Percentiles rank a stretch among this genome's conserved stretches.
Evolutionary conservation across 2,113 vertebrate species (phyloP).

Genomic region (Toxostoma redivivum): DNA sequence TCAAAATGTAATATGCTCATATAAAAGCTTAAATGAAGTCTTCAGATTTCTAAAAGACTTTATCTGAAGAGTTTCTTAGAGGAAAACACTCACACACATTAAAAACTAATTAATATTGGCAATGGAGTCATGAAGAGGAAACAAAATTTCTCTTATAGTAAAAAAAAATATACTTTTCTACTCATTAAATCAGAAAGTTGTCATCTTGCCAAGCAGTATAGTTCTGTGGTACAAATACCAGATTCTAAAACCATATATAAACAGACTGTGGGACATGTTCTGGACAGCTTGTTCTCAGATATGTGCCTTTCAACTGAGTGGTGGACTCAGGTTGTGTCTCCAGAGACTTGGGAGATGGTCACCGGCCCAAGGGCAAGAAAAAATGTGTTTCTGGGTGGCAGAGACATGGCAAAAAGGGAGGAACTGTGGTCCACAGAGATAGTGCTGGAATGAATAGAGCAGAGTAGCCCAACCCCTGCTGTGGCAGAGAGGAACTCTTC

Average conservation of each 20-base stretch:
- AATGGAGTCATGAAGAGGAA: not conserved
- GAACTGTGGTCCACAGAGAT: not conserved
- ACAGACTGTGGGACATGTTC: not conserved
- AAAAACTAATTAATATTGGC: constrained; percentile 8
- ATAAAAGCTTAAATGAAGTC: not conserved
- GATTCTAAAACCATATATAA: constrained; percentile 6
- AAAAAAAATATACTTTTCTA: not conserved
- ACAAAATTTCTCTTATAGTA: not conserved
- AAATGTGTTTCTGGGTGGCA: not conserved
- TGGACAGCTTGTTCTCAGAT: constrained; percentile 10
- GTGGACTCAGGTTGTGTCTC: not conserved
- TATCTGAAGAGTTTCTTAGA: not conserved
- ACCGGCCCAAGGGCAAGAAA: not conserved
- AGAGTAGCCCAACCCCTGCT: not conserved
- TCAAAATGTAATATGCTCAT: not conserved
- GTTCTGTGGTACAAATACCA: constrained; percentile 5
- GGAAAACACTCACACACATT: not conserved
- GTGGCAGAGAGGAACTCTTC: not conserved
- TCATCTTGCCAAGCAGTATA: not conserved
- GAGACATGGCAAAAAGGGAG: not conserved
- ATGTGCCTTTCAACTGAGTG: not conserved
- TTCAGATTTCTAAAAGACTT: not conserved
- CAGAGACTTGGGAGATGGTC: not conserved
- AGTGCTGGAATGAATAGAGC: not conserved
- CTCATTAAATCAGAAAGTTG: not conserved